Conservation (phyloP, 2,888 invertebrate genomes). For the Drosophila villosipedis region DNA sequence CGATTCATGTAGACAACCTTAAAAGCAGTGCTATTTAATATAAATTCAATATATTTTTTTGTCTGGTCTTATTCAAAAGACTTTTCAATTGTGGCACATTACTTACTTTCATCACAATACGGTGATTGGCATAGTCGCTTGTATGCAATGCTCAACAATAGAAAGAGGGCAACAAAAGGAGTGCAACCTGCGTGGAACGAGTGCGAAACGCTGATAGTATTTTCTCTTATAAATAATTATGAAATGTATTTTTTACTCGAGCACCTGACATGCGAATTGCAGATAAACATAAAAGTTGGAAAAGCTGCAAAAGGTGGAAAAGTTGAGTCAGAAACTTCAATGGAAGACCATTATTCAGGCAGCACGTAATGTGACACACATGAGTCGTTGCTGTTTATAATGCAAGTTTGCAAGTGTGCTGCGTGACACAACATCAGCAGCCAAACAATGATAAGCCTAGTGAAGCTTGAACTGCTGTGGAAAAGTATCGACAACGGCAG, state of each 20-base stretch:
- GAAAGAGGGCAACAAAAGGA: constrained; percentile 46
- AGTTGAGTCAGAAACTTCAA: constrained; percentile 38
- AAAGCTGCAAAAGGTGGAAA: constrained; percentile 7
- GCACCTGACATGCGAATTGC: constrained; percentile 17
- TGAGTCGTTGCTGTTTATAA: constrained; percentile 20
- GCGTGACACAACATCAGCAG: constrained; percentile 26
- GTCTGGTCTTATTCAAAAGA: neutral
- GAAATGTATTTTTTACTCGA: constrained; percentile 41
- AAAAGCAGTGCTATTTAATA: neutral
- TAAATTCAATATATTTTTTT: no score
- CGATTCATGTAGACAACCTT: neutral
- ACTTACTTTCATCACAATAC: constrained; percentile 1
- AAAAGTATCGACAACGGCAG: constrained; percentile 43
- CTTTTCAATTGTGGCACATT: constrained; percentile 12
- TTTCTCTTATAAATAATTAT: constrained; percentile 53
- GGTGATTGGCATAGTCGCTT: constrained; percentile 29
- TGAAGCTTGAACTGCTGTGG: constrained; percentile 41
- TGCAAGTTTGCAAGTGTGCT: constrained; percentile 17
- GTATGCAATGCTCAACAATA: constrained; percentile 45
- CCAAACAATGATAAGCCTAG: constrained; percentile 73
- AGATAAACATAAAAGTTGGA: constrained; percentile 40
- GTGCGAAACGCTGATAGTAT: constrained; percentile 33
- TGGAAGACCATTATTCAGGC: constrained; percentile 16
- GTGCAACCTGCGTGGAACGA: constrained; percentile 15
- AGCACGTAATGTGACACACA: constrained; percentile 9